Evolutionary conservation across 2,113 vertebrate species (phyloP), one percentile per base, ranked within the genome.

Genomic region (Meles meles): DNA sequence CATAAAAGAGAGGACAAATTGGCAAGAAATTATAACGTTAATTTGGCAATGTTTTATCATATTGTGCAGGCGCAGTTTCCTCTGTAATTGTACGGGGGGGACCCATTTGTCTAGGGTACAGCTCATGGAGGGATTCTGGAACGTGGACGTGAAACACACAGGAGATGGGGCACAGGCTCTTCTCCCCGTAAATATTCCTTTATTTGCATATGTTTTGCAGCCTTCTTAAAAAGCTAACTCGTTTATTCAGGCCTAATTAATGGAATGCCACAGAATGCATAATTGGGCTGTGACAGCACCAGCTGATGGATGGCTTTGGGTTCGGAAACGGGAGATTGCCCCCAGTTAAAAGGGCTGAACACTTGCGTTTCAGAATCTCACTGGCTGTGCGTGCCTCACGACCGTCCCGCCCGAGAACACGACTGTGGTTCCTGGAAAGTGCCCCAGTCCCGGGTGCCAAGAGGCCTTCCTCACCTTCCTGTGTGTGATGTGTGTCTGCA

Each of bases 391-490:
- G 0, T 99, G 99, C 97, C 98, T 99, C 97, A 98, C 99, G 47
- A 93, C 98, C 0, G 98, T 99, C 81, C 98, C 98, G 4, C 97
- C 98, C 0, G 97, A 98, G 96, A 99, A 99, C 0, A 99, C 99
- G 76, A 99, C 99, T 0, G 99, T 99, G 0, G 97, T 99, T 82
- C 99, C 99, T 0, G 99, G 99, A 39, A 99, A 99, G 63, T 99
- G 99, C 98, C 99, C 99, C 55, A 99, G 98, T 44, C 99, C 99
- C 0, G 99, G 99, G 94, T 99, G 99, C 21, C 99, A 99, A 98
- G 99, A 99, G 98, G 98, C 99, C 97, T 99, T 99, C 98, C 99
- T 99, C 98, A 99, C 99, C 98, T 99, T 99, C 98, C 99, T 99
- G 67, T 99, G 99, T 9, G 99, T 99, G 98, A 99, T 99, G 99